Conservation (phyloP, 1,140 invertebrate species). For the Drosophila sproati region DNA sequence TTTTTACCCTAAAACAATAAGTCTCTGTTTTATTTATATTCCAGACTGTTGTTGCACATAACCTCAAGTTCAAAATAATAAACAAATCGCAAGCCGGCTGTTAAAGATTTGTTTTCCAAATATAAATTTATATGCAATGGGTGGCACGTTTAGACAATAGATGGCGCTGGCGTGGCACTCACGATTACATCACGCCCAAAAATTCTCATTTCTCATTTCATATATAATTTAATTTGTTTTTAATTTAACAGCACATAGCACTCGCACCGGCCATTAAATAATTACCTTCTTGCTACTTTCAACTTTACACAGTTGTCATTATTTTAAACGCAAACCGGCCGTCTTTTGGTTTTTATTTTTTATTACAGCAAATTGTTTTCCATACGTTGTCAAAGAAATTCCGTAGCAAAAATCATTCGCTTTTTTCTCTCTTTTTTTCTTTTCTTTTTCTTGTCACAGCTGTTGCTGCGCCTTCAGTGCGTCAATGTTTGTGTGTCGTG, state of each 20-base stretch:
- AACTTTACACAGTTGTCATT: conserved; percentile 63
- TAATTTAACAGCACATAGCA: neutral
- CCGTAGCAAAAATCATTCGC: conserved; percentile 29
- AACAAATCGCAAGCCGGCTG: conserved; percentile 49
- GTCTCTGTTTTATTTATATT: conserved; percentile 80
- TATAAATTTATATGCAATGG: conserved; percentile 14
- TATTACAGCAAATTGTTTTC: conserved; percentile 61
- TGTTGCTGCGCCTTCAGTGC: conserved; percentile 23
- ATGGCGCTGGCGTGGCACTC: conserved; percentile 51
- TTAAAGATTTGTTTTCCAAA: neutral
- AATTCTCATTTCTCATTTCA: conserved; percentile 53
- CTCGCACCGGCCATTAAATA: neutral
- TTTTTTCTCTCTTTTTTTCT: conserved; percentile 3
- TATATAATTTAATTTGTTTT: conserved; percentile 38
- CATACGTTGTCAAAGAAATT: conserved; percentile 68
- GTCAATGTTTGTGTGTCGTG: neutral
- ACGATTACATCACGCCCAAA: conserved; percentile 77
- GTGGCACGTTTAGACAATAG: conserved; percentile 29
- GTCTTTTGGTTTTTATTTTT: conserved; percentile 30
- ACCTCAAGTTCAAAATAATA: conserved; percentile 66
- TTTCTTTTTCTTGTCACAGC: conserved; percentile 32
- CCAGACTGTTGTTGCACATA: conserved; percentile 57
- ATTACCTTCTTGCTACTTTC: conserved; percentile 57
- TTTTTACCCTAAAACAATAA: conserved; percentile 66
- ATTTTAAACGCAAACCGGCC: conserved; percentile 31